Conservation (phyloP, 2,888 invertebrate species). For the Eilema caniola region DNA sequence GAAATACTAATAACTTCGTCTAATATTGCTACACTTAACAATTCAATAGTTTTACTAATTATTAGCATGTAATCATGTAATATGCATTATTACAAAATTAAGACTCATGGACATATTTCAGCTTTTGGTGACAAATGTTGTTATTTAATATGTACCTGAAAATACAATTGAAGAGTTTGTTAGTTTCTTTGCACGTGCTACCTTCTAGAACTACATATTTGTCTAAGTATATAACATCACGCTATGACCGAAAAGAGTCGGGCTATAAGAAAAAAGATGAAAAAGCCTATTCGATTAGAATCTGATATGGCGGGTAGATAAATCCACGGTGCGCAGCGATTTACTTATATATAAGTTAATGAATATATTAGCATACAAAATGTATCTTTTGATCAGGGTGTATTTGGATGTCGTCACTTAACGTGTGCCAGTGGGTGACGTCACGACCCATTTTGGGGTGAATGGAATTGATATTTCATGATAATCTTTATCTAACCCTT, state of each 20-base stretch:
- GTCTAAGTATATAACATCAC: too few species aligned
- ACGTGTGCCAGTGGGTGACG: background rate
- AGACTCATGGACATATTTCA: background rate
- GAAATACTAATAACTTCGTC: slow-evolving; percentile 1
- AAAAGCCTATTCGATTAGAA: too few species aligned
- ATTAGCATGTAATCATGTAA: too few species aligned
- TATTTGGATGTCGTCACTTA: background rate
- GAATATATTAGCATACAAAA: background rate
- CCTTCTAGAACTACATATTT: too few species aligned
- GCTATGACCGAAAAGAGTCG: too few species aligned
- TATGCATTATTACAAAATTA: background rate
- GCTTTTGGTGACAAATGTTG: background rate
- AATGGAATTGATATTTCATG: background rate
- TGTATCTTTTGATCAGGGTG: background rate
- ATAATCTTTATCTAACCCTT: background rate
- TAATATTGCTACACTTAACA: background rate
- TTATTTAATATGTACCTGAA: background rate
- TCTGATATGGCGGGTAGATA: too few species aligned
- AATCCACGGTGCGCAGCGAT: too few species aligned
- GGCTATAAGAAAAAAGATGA: too few species aligned
- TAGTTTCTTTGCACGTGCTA: too few species aligned
- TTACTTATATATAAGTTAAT: background rate
- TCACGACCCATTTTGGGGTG: background rate
- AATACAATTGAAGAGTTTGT: too few species aligned
- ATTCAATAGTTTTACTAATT: background rate